These are phyloP conservation scores for Anthoptus insignis DNA, from an alignment of 2,888 invertebrate genomes.

Conservation along the genomic window DNA sequence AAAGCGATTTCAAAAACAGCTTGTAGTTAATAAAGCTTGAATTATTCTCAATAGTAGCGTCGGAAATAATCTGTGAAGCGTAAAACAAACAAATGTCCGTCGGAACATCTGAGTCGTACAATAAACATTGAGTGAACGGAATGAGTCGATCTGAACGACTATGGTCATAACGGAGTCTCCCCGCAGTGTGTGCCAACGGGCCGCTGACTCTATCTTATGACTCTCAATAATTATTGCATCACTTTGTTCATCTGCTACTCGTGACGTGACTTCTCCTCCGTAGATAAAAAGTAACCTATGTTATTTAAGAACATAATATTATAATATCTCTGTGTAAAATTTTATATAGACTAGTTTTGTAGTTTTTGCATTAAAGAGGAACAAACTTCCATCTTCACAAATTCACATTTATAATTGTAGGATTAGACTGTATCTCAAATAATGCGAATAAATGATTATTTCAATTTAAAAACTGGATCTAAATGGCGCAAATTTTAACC, in stretches of 20 bases:
- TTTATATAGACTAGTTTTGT: no score
- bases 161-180: slow-evolving; percentile 74
- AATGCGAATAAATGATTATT: slow-evolving; percentile 85
- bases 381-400: no score
- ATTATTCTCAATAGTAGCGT: slow-evolving; percentile 24
- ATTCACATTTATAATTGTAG: no score
- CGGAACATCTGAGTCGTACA: slow-evolving; percentile 66
- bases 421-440: no score
- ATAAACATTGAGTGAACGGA: slow-evolving; percentile 74
- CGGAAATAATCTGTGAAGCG: slow-evolving; percentile 57
- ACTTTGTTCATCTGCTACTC: no score
- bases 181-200: slow-evolving; percentile 68
- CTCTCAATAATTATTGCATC: slow-evolving; percentile 58
- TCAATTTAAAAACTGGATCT: slow-evolving; percentile 86
- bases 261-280: no score
- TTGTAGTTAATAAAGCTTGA: slow-evolving; percentile 28
- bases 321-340: no score
- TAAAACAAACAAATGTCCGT: slow-evolving; percentile 67
- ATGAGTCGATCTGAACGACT: slow-evolving; percentile 69
- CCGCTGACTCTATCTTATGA: slow-evolving; percentile 79
- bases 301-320: no score
- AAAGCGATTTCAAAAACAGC: slow-evolving; percentile 10
- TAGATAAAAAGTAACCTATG: no score
- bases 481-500: slow-evolving; percentile 85
- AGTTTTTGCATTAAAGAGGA: no score